phyloP scores from a whole-genome alignment of 2,113 vertebrate species.

The Prinia subflava region DNA sequence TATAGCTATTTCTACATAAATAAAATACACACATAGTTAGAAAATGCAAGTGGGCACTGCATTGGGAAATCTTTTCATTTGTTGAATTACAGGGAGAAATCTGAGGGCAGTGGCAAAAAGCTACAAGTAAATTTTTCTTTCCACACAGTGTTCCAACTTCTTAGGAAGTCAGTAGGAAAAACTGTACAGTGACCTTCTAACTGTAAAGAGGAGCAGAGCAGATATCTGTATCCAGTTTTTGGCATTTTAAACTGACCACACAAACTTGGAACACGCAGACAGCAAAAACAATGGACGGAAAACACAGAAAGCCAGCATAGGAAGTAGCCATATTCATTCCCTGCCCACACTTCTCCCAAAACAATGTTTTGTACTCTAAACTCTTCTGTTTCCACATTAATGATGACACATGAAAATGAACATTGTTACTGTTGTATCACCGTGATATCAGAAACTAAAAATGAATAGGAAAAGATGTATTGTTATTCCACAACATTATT shows the following conservation, averaged over 20 bases:
- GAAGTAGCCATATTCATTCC: background rate
- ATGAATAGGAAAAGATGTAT: background rate
- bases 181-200: background rate
- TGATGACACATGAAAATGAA: accelerated
- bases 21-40: background rate
- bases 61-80: background rate
- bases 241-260: accelerated
- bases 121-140: background rate
- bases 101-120: background rate
- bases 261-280: background rate
- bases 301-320: background rate
- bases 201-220: background rate
- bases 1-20: background rate
- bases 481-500: background rate
- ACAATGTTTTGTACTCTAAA: background rate
- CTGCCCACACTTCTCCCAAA: background rate
- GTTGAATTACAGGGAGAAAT: background rate
- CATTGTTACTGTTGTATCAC: background rate
- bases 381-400: background rate
- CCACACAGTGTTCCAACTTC: background rate
- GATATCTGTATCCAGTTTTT: background rate
- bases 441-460: background rate
- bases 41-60: background rate
- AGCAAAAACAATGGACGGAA: background rate
- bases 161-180: background rate